Evolutionary conservation across 1,140 invertebrate species (phyloP), one percentile per base, ranked within the genome.

Genomic region (Magallana gigas): DNA sequence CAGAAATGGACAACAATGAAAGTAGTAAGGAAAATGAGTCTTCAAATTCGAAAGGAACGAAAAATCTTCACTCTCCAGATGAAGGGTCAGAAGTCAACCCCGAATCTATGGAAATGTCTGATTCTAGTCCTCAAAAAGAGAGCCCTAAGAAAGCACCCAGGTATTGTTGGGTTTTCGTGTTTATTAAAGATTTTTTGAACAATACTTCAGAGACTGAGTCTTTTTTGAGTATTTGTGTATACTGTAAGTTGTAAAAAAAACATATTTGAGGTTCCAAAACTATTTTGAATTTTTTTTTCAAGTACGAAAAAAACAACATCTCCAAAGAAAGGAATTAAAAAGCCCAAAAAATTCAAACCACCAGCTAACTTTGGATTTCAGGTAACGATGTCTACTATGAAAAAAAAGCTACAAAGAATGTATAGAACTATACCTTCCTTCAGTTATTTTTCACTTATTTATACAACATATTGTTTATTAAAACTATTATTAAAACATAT

Each of bases 261-360:
- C 29, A 18, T 16, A 12, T 18, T 12, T 4, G 29, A 29, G n/a
- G 76, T 5, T 14, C 2, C 5, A 48, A 48, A 48, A 48, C 5
- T 48, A 48, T 48, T 48, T 48, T 81, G 0, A 81, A 48, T 48
- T 48, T 23, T 60, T 84, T 62, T 29, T 60, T n/a, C 5, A 83
- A 58, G 81, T 58, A 87, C 86, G 36, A 82, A 87, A 60, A 87
- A 89, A 84, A 80, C 84, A 62, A 84, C 83, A 76, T 71, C 62
- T 57, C 60, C 83, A 1, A 89, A 85, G 58, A 89, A 89, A 59
- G 86, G 86, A 60, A 87, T 89, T 23, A 89, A 89, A 62, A 89
- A 89, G 23, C 88, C 88, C 14, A 89, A 89, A 62, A 89, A 89
- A 80, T 86, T 89, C 29, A 89, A 89, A 85, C 88, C 88, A 60